phyloP scores from a whole-genome alignment of 2,113 vertebrate genomes.

The Tretioscincus oriximinensis region DNA sequence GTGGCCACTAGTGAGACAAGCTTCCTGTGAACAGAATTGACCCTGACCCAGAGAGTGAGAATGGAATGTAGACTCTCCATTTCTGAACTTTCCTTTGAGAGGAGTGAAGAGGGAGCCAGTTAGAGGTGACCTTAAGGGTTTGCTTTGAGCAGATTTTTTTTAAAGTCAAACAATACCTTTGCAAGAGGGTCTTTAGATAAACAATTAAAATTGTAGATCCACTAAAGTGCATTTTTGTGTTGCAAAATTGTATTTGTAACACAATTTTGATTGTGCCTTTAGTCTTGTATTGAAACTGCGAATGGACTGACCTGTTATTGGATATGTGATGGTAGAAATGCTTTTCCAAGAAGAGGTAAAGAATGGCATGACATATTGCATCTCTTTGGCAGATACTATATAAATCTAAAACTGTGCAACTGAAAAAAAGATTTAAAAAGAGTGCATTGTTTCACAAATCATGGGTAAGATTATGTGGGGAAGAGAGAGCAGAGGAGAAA shows the following conservation, averaged over 20 bases:
- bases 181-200: background rate
- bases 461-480: background rate
- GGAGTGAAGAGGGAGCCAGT: constrained; percentile 48
- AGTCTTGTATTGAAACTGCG: background rate
- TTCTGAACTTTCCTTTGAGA: constrained; percentile 28
- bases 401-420: background rate
- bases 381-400: background rate
- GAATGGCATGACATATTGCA: no score
- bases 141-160: constrained; percentile 27
- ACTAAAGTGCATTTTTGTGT: background rate
- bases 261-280: no score
- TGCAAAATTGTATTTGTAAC: no score
- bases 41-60: constrained; percentile 53
- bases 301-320: background rate
- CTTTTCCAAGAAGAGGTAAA: no score
- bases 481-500: no score
- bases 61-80: constrained; percentile 58
- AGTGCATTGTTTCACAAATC: background rate
- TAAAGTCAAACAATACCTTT: background rate
- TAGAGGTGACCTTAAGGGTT: constrained; percentile 38
- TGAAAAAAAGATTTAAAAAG: background rate
- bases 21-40: constrained; percentile 34
- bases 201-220: background rate
- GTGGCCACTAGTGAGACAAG: constrained; percentile 43
- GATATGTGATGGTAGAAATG: background rate